Percentiles rank a stretch among this genome's conserved stretches.
These are phyloP conservation scores for Ernsta delagoae DNA, from an alignment of 2,888 invertebrate species.

Conservation along the genomic window DNA sequence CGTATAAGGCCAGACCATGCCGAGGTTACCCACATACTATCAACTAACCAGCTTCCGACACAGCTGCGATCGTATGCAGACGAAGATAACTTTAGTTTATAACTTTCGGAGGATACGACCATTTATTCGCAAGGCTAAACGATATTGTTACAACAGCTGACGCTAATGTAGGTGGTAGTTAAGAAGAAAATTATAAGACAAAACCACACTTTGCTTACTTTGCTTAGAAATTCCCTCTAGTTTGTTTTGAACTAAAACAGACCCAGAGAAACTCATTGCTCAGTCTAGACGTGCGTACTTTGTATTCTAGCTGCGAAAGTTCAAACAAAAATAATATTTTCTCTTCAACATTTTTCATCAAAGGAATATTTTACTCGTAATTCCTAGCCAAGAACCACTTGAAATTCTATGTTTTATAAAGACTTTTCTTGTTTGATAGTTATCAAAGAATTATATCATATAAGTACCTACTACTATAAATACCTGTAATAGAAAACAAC, in stretches of 20 bases:
- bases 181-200: not conserved
- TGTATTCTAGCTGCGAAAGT: not conserved
- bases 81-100: constrained; percentile 11
- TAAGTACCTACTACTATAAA: not conserved
- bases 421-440: too few relatives aligned
- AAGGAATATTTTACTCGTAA: not conserved
- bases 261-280: not conserved
- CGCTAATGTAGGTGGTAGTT: not conserved
- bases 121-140: not conserved
- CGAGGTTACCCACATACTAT: constrained; percentile 51
- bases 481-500: constrained; percentile 19
- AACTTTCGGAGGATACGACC: constrained; percentile 1
- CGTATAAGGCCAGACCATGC: constrained; percentile 52
- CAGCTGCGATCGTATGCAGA: constrained; percentile 22
- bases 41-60: constrained; percentile 47
- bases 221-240: not conserved
- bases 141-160: constrained; percentile 3
- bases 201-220: not conserved
- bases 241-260: not conserved
- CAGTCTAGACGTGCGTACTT: not conserved
- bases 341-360: not conserved
- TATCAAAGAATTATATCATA: too few relatives aligned
- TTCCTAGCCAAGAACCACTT: not conserved
- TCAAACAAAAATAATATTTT: not conserved
- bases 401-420: not conserved